Evolutionary conservation across 2,888 invertebrate species (phyloP), one percentile per base, ranked within the genome.

Genomic region (Mesorhabditis belari): DNA sequence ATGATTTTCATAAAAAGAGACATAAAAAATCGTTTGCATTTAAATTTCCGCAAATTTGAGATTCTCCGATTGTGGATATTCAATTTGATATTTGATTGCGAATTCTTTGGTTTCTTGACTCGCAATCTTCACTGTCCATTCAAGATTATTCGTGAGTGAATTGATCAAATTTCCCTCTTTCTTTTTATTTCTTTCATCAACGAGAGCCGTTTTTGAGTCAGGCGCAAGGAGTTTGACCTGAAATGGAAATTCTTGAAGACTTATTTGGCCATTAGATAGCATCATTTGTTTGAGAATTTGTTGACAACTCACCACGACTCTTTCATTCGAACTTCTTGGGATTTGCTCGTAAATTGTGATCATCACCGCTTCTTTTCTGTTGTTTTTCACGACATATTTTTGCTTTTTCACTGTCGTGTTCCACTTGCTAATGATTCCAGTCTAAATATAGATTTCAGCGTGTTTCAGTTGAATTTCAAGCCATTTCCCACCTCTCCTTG

Each of bases 311-410:
- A 75, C 76, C 54, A 69, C 72, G 58, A 77, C 74, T 64, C 73
- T 77, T 59, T 76, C 76, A 53, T 77, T 74, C 9, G 74, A 70
- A 6, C 67, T 60, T 35, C 76, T 68, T 21, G 77, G 77, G 35
- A 77, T 61, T 24, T 72, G 72, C 44, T 76, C 73, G 49, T 69
- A 63, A 55, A 77, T 59, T 1, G 71, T 71, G 9, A 77, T 49
- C 2, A 74, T 61, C 23, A 75, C 63, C 2, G 64, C 52, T 12
- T 66, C 64, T 2, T 24, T 57, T 21, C 70, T 57, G 3, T 69
- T 71, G 61, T 77, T 77, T 60, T 73, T 72, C 17, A 77, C 56
- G n/a, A 59, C 57, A 52, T 75, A 65, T n/a, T 64, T 60, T 54
- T 77, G 75, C 29, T 77, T 74, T 49, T 67, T 67, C 26, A 66